phyloP scores from a whole-genome alignment of 2,888 invertebrate species.

The Idaea straminata region DNA sequence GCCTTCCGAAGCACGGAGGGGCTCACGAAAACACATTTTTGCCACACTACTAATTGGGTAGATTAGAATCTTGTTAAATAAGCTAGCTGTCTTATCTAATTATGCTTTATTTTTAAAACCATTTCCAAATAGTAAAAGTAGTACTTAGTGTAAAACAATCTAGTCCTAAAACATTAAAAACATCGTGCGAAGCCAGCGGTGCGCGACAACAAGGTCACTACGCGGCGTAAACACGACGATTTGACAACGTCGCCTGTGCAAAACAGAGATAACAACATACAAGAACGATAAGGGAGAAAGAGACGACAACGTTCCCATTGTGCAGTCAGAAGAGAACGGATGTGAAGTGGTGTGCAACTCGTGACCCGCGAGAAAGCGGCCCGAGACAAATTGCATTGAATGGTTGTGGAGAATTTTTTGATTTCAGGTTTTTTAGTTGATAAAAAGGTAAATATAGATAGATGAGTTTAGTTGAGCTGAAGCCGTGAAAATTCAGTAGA shows the following conservation, averaged over 20 bases:
- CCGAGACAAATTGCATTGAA: constrained; percentile 55
- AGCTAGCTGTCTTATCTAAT: neutral
- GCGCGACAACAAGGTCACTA: constrained; percentile 68
- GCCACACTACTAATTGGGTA: too few species aligned
- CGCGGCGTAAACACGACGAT: constrained; percentile 43
- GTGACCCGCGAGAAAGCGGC: constrained; percentile 75
- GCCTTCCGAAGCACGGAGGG: too few species aligned
- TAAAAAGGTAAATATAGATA: too few species aligned
- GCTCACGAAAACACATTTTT: too few species aligned
- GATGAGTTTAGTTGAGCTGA: neutral
- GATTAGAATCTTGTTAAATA: neutral
- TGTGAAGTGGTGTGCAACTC: constrained; percentile 66
- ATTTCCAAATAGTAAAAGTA: neutral
- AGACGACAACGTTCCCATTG: constrained; percentile 59
- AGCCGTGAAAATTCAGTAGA: neutral
- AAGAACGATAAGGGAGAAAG: constrained; percentile 32
- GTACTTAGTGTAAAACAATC: neutral
- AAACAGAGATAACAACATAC: constrained; percentile 37
- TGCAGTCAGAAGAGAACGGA: constrained; percentile 74
- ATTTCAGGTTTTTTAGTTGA: neutral
- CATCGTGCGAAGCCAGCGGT: constrained; percentile 47
- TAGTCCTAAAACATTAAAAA: constrained; percentile 41
- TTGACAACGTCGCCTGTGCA: constrained; percentile 63
- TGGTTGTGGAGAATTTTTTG: constrained; percentile 17
- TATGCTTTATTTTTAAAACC: neutral